A percentile compares a stretch with the other conserved stretches of the same genome.
Evolutionary conservation across 1,140 invertebrate genomes (phyloP).

Genomic region (Holotrichia oblita): DNA sequence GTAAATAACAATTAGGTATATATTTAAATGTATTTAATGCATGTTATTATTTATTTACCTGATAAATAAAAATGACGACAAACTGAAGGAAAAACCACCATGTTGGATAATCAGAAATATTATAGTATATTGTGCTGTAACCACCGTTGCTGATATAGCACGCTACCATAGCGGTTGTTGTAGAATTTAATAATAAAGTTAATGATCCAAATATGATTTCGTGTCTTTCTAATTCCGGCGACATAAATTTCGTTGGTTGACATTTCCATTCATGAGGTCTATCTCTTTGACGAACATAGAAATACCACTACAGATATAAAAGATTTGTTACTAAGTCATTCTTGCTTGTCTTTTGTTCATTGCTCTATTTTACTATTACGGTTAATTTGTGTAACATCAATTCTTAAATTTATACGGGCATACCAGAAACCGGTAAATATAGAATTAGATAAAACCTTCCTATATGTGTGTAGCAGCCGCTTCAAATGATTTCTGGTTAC

Average conservation of each 20-base stretch:
- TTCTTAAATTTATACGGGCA: too few relatives aligned
- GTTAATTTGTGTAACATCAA: not conserved
- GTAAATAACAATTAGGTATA: slow-evolving; percentile 53
- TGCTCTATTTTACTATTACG: not conserved
- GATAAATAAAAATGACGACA: slow-evolving; percentile 71
- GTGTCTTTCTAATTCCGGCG: slow-evolving; percentile 72
- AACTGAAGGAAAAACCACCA: slow-evolving; percentile 73
- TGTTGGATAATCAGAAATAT: slow-evolving; percentile 71
- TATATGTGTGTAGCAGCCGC: too few relatives aligned
- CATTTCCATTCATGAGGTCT: slow-evolving; percentile 76
- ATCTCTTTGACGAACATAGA: slow-evolving; percentile 70
- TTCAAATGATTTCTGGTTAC: too few relatives aligned
- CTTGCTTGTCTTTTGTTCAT: not conserved
- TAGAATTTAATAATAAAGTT: slow-evolving; percentile 67
- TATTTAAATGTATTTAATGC: not conserved
- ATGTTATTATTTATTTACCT: slow-evolving; percentile 59
- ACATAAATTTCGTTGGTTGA: slow-evolving; percentile 74
- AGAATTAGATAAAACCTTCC: too few relatives aligned
- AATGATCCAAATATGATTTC: slow-evolving; percentile 73
- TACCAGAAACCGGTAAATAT: too few relatives aligned
- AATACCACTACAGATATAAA: slow-evolving; percentile 71
- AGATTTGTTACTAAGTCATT: not conserved
- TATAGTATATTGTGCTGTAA: slow-evolving; percentile 71
- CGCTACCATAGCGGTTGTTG: slow-evolving; percentile 67
- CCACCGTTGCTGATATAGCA: slow-evolving; percentile 76